A percentile compares a stretch with the other conserved stretches of the same genome.
Evolutionary conservation across 92 coral and sea anemone species (phyloP).

Genomic region (Ricordea florida): DNA sequence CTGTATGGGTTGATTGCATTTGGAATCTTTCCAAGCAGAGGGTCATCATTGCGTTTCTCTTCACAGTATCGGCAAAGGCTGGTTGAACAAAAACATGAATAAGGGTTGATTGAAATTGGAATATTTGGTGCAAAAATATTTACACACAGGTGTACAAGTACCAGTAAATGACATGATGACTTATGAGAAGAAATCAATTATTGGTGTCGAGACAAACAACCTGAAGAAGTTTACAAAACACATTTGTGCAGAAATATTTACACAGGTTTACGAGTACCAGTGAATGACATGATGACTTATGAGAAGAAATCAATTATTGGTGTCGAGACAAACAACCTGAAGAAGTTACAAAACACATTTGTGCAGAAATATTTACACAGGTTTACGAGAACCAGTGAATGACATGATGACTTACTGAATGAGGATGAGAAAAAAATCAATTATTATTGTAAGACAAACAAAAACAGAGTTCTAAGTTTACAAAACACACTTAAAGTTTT

Average conservation of each 20-base stretch:
- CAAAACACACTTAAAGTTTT: too few species aligned
- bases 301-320: not conserved
- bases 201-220: too few species aligned
- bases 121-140: not conserved
- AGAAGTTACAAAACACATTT: too few species aligned
- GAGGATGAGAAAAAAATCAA: not conserved
- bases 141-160: not conserved
- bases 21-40: slow-evolving; percentile 38
- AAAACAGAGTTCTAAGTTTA: too few species aligned
- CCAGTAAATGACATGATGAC: not conserved
- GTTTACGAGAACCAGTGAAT: not conserved
- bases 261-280: not conserved
- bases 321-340: too few species aligned
- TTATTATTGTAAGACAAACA: too few species aligned
- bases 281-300: not conserved
- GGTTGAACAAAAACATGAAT: not conserved
- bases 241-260: not conserved
- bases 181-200: not conserved
- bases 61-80: slow-evolving; percentile 39
- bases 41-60: slow-evolving; percentile 25
- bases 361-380: not conserved
- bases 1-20: slow-evolving; percentile 40
- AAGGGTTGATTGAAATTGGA: not conserved
- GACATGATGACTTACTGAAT: not conserved
- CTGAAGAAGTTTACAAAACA: too few species aligned